Conservation (phyloP, 2,888 invertebrate genomes). For the Julus scandinavius region DNA sequence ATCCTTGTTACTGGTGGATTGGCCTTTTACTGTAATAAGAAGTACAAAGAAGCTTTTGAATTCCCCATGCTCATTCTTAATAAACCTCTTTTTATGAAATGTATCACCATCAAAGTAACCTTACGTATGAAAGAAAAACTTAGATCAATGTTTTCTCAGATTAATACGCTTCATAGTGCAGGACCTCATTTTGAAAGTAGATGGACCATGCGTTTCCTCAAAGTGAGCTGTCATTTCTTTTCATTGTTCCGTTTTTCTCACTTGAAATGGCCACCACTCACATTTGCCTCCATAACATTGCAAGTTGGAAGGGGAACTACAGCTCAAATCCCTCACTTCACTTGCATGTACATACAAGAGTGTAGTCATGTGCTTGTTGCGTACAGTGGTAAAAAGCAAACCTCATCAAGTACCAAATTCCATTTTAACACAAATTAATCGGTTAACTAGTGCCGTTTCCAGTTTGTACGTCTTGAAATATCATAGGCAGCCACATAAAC, state of each 20-base stretch:
- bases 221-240: conserved; percentile 21
- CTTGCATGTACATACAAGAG: conserved; percentile 29
- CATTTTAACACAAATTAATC: not conserved
- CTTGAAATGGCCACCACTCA: not conserved
- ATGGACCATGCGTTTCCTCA: not conserved
- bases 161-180: not conserved
- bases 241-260: not conserved
- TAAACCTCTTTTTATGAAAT: not conserved
- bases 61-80: not conserved
- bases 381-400: not conserved
- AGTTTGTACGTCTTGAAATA: not conserved
- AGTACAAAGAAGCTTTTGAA: not conserved
- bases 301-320: conserved; percentile 34
- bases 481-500: conserved; percentile 11
- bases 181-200: conserved; percentile 28
- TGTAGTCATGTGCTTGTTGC: conserved; percentile 1
- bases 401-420: conserved; percentile 20
- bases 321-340: conserved; percentile 34
- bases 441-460: not conserved
- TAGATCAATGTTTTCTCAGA: not conserved
- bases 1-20: not conserved
- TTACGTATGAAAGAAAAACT: no score
- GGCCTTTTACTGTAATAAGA: not conserved
- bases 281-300: conserved; percentile 34
- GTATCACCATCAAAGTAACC: not conserved